Conservation (phyloP, 2,113 vertebrate species). For the Corydoras maculifer region DNA sequence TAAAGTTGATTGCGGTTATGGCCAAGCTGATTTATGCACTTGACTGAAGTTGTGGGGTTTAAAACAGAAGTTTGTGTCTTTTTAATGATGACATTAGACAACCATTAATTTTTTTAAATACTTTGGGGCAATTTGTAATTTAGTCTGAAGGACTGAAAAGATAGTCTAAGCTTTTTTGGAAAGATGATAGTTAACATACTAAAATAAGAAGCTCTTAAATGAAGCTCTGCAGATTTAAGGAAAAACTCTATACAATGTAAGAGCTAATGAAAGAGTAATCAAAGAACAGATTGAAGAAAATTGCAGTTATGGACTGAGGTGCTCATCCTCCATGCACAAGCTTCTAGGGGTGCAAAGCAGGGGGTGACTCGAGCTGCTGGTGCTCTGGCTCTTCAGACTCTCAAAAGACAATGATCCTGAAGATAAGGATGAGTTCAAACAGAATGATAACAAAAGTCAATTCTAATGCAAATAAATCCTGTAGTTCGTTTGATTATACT, state of each 20-base stretch:
- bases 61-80: too few species aligned
- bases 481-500: too few species aligned
- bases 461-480: too few species aligned
- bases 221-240: too few species aligned
- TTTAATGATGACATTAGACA: too few species aligned
- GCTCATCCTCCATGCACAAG: conserved; percentile 52
- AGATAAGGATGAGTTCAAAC: background rate
- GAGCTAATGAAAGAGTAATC: conserved; percentile 4
- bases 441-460: too few species aligned
- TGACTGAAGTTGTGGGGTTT: too few species aligned
- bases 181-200: background rate
- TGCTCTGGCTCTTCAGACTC: conserved; percentile 57
- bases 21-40: too few species aligned
- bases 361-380: conserved; percentile 57
- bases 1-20: too few species aligned
- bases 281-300: conserved; percentile 1
- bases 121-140: too few species aligned
- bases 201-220: background rate
- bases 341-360: conserved; percentile 59
- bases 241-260: background rate
- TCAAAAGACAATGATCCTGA: conserved; percentile 70
- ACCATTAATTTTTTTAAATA: too few species aligned
- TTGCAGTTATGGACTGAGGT: conserved; percentile 36
- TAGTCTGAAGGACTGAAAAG: too few species aligned
- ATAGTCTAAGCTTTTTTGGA: background rate